Percentiles rank a stretch among this genome's conserved stretches.
Evolutionary conservation across 1,140 invertebrate species (phyloP).

Genomic region (Camponotus floridanus): DNA sequence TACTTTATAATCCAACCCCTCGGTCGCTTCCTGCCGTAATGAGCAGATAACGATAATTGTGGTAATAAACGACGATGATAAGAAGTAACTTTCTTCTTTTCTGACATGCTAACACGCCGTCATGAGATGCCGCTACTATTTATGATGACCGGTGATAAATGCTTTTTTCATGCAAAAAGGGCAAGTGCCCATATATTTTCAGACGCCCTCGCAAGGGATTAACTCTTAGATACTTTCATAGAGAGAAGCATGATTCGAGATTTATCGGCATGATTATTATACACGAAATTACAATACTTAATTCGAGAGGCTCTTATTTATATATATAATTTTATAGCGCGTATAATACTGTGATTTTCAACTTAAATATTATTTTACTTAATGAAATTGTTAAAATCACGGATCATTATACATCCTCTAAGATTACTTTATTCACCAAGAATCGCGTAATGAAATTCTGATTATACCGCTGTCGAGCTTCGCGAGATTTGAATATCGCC

Average conservation of each 20-base stretch:
- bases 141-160: slow-evolving; percentile 38
- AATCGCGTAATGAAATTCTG: slow-evolving; percentile 9
- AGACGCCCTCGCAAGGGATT: background rate
- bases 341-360: no score
- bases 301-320: no score
- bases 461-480: background rate
- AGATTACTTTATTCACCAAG: slow-evolving; percentile 22
- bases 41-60: slow-evolving; percentile 59
- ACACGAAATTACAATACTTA: background rate
- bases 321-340: no score
- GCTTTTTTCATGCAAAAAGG: slow-evolving; percentile 24
- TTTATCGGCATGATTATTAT: slow-evolving; percentile 17
- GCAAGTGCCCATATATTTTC: background rate
- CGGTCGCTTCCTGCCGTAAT: slow-evolving; percentile 40
- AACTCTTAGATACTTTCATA: slow-evolving; percentile 6
- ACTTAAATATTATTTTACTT: no score
- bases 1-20: slow-evolving; percentile 57
- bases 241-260: background rate
- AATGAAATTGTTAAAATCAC: background rate
- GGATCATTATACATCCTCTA: background rate
- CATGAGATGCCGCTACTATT: slow-evolving; percentile 37
- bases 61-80: slow-evolving; percentile 47
- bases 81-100: slow-evolving; percentile 34
- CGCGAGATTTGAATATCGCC: slow-evolving; percentile 29
- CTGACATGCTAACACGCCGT: slow-evolving; percentile 12